Percentiles rank a stretch among this genome's conserved stretches.
These are phyloP conservation scores for Thamnophis elegans DNA, from an alignment of 2,797 vertebrate species.

Conservation along the genomic window DNA sequence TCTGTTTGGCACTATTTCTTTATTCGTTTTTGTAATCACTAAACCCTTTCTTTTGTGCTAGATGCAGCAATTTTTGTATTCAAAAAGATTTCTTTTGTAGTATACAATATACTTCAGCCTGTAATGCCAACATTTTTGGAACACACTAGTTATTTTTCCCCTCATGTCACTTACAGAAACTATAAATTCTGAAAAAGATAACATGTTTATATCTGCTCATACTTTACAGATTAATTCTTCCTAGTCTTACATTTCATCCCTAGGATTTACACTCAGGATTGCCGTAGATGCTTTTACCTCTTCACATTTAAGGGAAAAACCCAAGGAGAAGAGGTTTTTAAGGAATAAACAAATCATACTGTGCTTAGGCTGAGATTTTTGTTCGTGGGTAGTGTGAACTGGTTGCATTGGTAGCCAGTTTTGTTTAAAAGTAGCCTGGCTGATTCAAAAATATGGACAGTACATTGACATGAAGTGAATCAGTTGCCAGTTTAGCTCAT, in stretches of 20 bases:
- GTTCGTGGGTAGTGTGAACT: neutral
- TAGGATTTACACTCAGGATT: conserved; percentile 34
- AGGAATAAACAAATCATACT: neutral
- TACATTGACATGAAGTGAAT: neutral
- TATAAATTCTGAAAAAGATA: neutral
- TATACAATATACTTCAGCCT: conserved; percentile 54
- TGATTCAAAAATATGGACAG: neutral
- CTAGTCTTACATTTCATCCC: neutral
- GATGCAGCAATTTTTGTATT: conserved; percentile 48
- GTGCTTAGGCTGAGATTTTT: neutral
- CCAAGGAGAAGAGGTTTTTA: neutral
- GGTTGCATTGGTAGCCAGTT: neutral
- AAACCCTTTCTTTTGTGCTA: conserved; percentile 39
- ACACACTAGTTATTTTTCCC: conserved; percentile 49
- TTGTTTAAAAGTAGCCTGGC: neutral
- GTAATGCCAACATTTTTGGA: conserved; percentile 53
- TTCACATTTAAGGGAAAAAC: conserved; percentile 24
- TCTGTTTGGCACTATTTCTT: conserved; percentile 52
- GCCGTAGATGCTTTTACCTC: conserved; percentile 22
- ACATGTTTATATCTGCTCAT: neutral
- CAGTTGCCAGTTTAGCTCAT: neutral
- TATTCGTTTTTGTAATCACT: conserved; percentile 48
- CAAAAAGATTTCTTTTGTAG: conserved; percentile 49
- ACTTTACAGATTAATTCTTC: conserved; percentile 21
- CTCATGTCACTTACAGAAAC: conserved; percentile 42